phyloP scores from a whole-genome alignment of 2,888 invertebrate species.

The Sclerodermus sp. region DNA sequence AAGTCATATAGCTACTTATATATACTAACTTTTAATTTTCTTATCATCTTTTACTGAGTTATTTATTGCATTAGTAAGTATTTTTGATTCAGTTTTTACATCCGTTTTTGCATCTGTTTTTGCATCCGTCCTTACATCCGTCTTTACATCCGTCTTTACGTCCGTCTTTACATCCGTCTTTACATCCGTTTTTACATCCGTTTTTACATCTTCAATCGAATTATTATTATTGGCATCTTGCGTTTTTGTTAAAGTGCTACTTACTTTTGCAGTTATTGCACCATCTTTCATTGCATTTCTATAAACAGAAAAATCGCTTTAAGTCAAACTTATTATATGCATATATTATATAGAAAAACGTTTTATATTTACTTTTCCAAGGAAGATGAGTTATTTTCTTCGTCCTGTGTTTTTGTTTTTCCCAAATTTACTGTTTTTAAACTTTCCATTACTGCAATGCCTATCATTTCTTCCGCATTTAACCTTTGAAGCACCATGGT shows the following conservation, averaged over 20 bases:
- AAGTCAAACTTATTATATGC: too few relatives aligned
- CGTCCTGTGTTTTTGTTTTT: background rate
- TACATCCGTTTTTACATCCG: constrained; percentile 6
- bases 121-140: constrained; percentile 6
- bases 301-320: too few relatives aligned
- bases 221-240: constrained; percentile 25
- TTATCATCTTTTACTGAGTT: constrained; percentile 15
- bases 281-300: background rate
- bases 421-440: constrained; percentile 13
- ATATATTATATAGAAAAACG: too few relatives aligned
- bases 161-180: constrained; percentile 12
- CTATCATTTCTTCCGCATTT: constrained; percentile 22
- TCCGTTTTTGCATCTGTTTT: constrained; percentile 12
- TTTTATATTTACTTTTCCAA: background rate
- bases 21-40: too few relatives aligned
- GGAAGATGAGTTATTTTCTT: background rate
- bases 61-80: constrained; percentile 6
- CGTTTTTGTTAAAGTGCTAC: constrained; percentile 2
- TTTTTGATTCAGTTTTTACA: constrained; percentile 5
- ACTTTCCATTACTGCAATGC: constrained; percentile 20
- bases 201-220: constrained; percentile 12
- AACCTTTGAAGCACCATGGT: constrained; percentile 7
- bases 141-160: constrained; percentile 5
- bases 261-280: background rate
- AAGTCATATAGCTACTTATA: too few relatives aligned